Evolutionary conservation across 2,888 invertebrate genomes (phyloP).

Genomic region (Shargacucullia verbasci): DNA sequence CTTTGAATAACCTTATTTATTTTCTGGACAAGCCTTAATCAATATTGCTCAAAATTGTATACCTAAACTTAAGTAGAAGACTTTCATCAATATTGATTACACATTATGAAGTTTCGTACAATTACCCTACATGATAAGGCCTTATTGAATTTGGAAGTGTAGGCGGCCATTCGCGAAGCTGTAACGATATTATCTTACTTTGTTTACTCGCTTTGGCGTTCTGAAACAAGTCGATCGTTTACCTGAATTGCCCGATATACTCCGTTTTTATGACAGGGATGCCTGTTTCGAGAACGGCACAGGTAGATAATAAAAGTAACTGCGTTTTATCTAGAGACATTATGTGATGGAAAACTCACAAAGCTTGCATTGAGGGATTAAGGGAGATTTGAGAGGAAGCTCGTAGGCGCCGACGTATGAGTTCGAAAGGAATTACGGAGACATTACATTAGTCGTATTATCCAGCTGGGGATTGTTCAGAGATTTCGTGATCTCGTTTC

Average conservation of each 20-base stretch:
- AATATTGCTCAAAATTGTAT: conserved; percentile 27
- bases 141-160: conserved; percentile 38
- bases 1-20: not conserved
- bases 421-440: conserved; percentile 54
- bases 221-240: conserved; percentile 58
- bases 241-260: conserved; percentile 51
- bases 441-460: conserved; percentile 59
- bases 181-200: conserved; percentile 48
- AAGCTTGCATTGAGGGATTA: conserved; percentile 57
- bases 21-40: conserved; percentile 19
- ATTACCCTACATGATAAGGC: conserved; percentile 34
- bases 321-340: conserved; percentile 46
- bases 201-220: conserved; percentile 44
- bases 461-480: conserved; percentile 52
- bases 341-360: conserved; percentile 52
- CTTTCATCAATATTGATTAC: conserved; percentile 45
- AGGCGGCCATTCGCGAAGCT: conserved; percentile 32
- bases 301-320: conserved; percentile 53
- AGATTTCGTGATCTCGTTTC: conserved; percentile 32
- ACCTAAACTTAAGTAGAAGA: conserved; percentile 21
- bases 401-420: conserved; percentile 30
- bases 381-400: conserved; percentile 27
- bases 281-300: conserved; percentile 28
- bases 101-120: conserved; percentile 42
- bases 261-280: conserved; percentile 52